Base-by-base conservation (phyloP, 1,140 invertebrate species). In the Daktulosphaira vitifoliae region DNA sequence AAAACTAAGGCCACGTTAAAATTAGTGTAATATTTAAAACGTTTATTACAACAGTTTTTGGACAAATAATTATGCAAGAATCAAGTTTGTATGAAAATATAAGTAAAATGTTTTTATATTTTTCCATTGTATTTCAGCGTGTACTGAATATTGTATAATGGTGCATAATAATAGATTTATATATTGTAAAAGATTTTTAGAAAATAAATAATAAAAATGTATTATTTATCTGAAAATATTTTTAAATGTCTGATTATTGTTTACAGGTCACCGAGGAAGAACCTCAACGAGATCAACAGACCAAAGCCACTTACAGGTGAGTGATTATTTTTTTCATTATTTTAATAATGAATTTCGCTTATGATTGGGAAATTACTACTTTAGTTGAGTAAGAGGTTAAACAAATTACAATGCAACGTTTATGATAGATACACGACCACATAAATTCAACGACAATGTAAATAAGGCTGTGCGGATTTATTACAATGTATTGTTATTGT, bases 211-310 rank as follows among this genome's bases (percentile, higher is more conserved):
- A n/a, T n/a, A n/a, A n/a, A n/a, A n/a, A n/a, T n/a, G n/a, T n/a
- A n/a, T n/a, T n/a, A n/a, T n/a, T n/a, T n/a, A n/a, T n/a, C n/a
- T n/a, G n/a, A n/a, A n/a, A n/a, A n/a, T n/a, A n/a, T n/a, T n/a
- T n/a, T n/a, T n/a, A n/a, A n/a, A n/a, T n/a, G n/a, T 5, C n/a
- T 62, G 46, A 46, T 48, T 13, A 26, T 22, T 3, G 25, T 62
- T 62, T 62, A 62, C 56, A 62, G 56, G 29, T 62, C 56, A 62
- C 56, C 46, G 56, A 62, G 44, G 56, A 62, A 62, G 56, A 62
- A 62, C 38, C 56, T 48, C 56, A 62, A 22, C 42, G 56, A n/a
- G 56, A 62, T 46, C 56, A 62, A 62, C 56, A 62, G 56, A 62
- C 56, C 56, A 62, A 62, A 62, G 56, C 56, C 29, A 62, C 56